Evolutionary conservation across 2,113 vertebrate genomes (phyloP), one percentile per base, ranked within the genome.

Genomic region (Abramis brama): DNA sequence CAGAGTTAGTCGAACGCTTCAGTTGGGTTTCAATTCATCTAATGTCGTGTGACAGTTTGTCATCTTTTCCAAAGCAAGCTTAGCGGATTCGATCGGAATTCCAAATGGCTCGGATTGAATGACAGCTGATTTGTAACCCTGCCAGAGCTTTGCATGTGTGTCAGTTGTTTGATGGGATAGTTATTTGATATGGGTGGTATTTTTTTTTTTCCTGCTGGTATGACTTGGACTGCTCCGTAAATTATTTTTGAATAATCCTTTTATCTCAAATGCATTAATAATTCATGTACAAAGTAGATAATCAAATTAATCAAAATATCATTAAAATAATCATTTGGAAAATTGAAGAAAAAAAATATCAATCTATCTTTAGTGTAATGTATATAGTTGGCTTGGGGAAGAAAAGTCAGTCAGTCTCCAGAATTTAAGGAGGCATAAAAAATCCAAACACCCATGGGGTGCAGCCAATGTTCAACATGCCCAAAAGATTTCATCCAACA

Each of bases 391-490:
- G 73, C 73, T 2, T 52, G 12, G 45, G 13, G 23, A 76, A 17
- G 75, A 23, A 52, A 82, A 70, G n/a, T 52, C 45, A 15, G 25
- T 11, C 64, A 70, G 47, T 70, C 43, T 82, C 45, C 45, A 52
- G 62, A 52, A 30, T 70, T 82, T 82, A 52, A 82, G 79, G 12
- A 82, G 45, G 79, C 79, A 82, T 82, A 33, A 70, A 33, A 82
- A 82, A 82, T 82, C 62, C 27, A 82, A 70, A 82, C 79, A 82
- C 79, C 60, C 60, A 78, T 47, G 36, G 84, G 75, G 33, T 79
- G 74, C 75, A 70, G 84, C 60, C 94, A 94, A 80, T 71, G 77
- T 90, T 91, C 90, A 73, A 80, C 66, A 66, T 79, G 60, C 50
- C 81, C 82, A 79, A 91, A 75, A 39, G 85, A 87, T 89, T 92